These are phyloP conservation scores for Masticophis lateralis DNA, from an alignment of 2,797 vertebrate species.

Conservation along the genomic window DNA sequence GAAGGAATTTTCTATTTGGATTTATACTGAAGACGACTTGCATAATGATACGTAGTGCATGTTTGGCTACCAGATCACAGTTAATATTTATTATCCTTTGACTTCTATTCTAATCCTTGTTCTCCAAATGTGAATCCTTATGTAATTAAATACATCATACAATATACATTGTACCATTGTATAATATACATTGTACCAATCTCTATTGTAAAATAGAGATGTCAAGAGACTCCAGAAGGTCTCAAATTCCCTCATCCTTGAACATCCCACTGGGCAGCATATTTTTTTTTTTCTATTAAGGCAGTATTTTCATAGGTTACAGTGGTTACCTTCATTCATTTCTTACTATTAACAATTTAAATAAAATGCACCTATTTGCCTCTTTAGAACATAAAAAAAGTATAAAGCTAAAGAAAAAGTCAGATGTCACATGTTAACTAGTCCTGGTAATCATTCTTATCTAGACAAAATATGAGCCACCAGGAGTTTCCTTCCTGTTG, in stretches of 20 bases:
- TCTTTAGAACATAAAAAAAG: background rate
- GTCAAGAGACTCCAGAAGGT: background rate
- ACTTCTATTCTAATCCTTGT: background rate
- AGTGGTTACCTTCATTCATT: background rate
- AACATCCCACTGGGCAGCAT: background rate
- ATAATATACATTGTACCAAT: background rate
- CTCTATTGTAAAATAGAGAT: background rate
- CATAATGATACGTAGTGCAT: background rate
- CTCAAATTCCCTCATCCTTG: background rate
- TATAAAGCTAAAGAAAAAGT: background rate
- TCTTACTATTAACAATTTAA: background rate
- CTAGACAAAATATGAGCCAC: background rate
- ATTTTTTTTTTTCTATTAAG: background rate
- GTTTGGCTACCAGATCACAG: background rate
- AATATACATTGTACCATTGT: background rate
- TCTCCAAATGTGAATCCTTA: background rate
- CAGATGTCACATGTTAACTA: background rate
- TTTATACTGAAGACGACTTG: background rate
- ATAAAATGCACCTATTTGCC: background rate
- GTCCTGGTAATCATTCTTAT: background rate
- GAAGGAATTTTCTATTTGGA: no score
- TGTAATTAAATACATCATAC: background rate
- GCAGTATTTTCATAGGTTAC: background rate
- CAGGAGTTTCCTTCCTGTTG: background rate
- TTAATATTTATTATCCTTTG: background rate